A percentile compares a stretch with the other conserved stretches of the same genome.
Evolutionary conservation across 2,113 vertebrate species (phyloP).

Genomic region (Notothenia coriiceps): DNA sequence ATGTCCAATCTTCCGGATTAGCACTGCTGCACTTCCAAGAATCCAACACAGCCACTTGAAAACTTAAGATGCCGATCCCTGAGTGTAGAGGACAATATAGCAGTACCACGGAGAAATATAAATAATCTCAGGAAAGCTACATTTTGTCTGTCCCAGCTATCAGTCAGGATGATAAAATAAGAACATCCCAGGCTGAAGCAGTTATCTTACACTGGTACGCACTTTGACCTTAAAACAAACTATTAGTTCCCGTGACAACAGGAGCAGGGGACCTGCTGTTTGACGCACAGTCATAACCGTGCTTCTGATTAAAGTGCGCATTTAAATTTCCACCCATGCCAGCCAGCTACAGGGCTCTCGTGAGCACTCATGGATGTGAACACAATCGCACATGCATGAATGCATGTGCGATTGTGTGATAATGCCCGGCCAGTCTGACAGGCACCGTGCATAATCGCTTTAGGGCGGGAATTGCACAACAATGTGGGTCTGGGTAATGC

Average conservation of each 20-base stretch:
- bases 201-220: background rate
- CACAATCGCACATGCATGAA: conserved; percentile 31
- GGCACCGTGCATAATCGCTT: conserved; percentile 88
- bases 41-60: conserved; percentile 41
- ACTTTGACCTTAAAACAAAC: conserved; percentile 45
- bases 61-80: background rate
- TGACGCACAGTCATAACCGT: conserved; percentile 16
- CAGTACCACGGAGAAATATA: background rate
- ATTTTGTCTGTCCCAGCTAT: background rate
- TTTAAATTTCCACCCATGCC: conserved; percentile 46
- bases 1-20: conserved; percentile 62
- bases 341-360: conserved; percentile 5
- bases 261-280: conserved; percentile 3
- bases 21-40: conserved; percentile 37
- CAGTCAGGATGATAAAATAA: background rate
- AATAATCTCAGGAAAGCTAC: background rate
- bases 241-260: conserved; percentile 21
- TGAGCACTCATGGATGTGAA: conserved; percentile 53
- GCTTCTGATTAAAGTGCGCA: conserved; percentile 26
- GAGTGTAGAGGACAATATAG: background rate
- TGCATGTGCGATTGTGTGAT: conserved; percentile 73
- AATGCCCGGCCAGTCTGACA: conserved; percentile 87
- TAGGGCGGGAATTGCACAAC: conserved; percentile 89
- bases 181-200: background rate
- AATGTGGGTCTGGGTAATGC: conserved; percentile 87